phyloP scores from a whole-genome alignment of 2,888 invertebrate species.

The Mimas tiliae region DNA sequence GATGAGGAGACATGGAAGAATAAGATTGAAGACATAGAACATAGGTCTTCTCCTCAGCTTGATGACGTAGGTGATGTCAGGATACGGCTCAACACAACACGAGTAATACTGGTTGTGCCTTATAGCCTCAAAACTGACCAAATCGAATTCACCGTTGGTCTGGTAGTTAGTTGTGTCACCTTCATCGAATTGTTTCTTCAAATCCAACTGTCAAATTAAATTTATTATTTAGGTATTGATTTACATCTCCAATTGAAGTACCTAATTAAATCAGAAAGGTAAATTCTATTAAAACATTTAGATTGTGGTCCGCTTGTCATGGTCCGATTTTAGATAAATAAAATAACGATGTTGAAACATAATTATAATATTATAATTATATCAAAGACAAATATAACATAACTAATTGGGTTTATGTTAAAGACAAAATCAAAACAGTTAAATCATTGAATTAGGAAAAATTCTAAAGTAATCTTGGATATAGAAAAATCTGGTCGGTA shows the following conservation, averaged over 20 bases:
- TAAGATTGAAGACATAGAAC: conserved; percentile 94
- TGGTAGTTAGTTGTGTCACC: conserved; percentile 95
- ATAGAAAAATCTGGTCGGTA: too few relatives aligned
- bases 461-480: too few relatives aligned
- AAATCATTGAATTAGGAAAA: too few relatives aligned
- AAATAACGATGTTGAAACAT: too few relatives aligned
- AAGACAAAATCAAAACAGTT: too few relatives aligned
- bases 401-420: too few relatives aligned
- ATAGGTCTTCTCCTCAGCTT: conserved; percentile 90
- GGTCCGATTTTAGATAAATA: too few relatives aligned
- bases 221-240: neutral
- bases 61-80: conserved; percentile 93
- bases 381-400: too few relatives aligned
- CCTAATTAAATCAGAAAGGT: neutral
- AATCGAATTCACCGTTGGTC: conserved; percentile 95
- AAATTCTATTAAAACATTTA: too few relatives aligned
- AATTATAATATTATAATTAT: too few relatives aligned
- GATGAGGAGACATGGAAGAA: conserved; percentile 93
- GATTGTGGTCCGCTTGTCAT: too few relatives aligned
- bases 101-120: conserved; percentile 90
- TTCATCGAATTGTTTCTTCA: conserved; percentile 90
- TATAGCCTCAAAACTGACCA: conserved; percentile 90
- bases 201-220: conserved; percentile 84
- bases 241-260: neutral
- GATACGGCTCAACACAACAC: conserved; percentile 93